Evolutionary conservation across 2,888 invertebrate genomes (phyloP).

Genomic region (Empis livida): DNA sequence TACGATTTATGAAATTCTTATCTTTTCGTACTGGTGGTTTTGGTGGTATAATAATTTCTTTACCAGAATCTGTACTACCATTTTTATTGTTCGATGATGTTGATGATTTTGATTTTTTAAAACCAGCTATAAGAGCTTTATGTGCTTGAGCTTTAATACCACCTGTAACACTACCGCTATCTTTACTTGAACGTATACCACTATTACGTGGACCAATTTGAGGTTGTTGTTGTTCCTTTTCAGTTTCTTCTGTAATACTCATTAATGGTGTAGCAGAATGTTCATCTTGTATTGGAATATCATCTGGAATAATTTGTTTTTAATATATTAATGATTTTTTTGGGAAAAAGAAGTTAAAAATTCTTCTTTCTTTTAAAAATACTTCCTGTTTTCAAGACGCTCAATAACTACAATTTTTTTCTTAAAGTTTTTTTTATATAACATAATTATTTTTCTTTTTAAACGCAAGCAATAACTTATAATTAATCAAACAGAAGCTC

Average conservation of each 20-base stretch:
- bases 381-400: too few species aligned
- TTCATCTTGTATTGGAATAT: constrained; percentile 67
- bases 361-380: too few species aligned
- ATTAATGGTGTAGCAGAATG: constrained; percentile 27
- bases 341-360: too few species aligned
- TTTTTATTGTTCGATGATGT: constrained; percentile 15
- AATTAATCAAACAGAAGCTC: too few species aligned
- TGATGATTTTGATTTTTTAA: constrained; percentile 27
- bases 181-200: constrained; percentile 33
- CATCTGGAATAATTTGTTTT: constrained; percentile 47
- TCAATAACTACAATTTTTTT: too few species aligned
- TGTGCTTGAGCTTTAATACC: constrained; percentile 33
- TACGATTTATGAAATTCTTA: constrained; percentile 4
- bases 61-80: constrained; percentile 1
- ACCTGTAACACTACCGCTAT: constrained; percentile 13
- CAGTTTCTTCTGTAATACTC: constrained; percentile 32
- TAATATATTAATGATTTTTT: too few species aligned
- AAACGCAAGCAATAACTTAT: too few species aligned
- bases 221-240: constrained; percentile 18
- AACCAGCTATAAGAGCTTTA: constrained; percentile 34
- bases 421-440: too few species aligned
- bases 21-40: constrained; percentile 10
- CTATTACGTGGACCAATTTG: constrained; percentile 27
- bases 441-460: too few species aligned
- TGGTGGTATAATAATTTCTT: constrained; percentile 2